Percentiles rank a stretch among this genome's conserved stretches.
These are phyloP conservation scores for Hanleya hanleyi DNA, from an alignment of 2,888 invertebrate species.

Conservation along the genomic window DNA sequence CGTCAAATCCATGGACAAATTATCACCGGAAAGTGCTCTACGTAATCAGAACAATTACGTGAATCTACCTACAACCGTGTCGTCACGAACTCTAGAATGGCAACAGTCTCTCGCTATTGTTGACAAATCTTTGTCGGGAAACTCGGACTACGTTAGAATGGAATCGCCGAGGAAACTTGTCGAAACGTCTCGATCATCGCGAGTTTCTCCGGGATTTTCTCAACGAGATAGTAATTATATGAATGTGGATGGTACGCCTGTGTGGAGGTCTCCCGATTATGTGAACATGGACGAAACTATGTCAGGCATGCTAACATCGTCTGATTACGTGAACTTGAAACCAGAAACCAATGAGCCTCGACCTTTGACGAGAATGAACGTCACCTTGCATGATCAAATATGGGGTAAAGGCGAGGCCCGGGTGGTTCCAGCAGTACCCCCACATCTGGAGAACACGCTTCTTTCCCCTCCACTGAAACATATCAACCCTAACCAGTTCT, in stretches of 20 bases:
- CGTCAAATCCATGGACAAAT: background rate
- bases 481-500: background rate
- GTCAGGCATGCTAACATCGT: background rate
- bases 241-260: background rate
- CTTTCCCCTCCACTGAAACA: background rate
- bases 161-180: background rate
- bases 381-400: constrained; percentile 4
- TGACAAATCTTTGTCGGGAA: background rate
- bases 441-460: background rate
- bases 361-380: background rate
- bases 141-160: background rate
- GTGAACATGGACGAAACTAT: background rate
- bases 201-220: background rate
- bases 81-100: background rate
- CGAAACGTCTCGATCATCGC: background rate
- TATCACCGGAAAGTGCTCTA: background rate
- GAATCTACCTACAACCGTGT: background rate
- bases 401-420: background rate
- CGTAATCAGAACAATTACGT: background rate
- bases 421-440: background rate
- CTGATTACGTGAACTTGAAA: background rate
- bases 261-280: background rate
- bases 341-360: background rate
- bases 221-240: background rate
- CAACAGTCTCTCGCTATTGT: background rate